These are phyloP conservation scores for Aporophyla lueneburgensis DNA, from an alignment of 2,888 invertebrate genomes.

Conservation along the genomic window DNA sequence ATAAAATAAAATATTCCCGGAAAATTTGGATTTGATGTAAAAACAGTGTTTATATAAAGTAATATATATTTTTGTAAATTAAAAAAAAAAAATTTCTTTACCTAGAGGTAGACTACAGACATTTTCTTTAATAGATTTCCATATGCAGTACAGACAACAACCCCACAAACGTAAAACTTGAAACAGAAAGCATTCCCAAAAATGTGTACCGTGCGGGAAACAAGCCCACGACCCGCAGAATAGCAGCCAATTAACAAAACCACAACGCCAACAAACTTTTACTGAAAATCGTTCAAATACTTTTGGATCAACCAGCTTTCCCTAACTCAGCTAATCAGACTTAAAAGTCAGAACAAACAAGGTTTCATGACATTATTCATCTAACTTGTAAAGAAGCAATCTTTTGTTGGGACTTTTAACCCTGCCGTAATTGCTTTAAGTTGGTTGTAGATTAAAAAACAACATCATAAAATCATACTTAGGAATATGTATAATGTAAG, in stretches of 20 bases:
- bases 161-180: neutral
- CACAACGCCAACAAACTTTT: slow-evolving; percentile 34
- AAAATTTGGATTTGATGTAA: neutral
- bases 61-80: no score
- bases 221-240: slow-evolving; percentile 5
- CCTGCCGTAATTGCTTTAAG: slow-evolving; percentile 38
- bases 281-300: slow-evolving; percentile 49
- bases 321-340: slow-evolving; percentile 49
- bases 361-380: slow-evolving; percentile 54
- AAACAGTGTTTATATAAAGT: neutral
- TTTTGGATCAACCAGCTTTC: slow-evolving; percentile 45
- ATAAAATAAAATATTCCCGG: no score
- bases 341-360: slow-evolving; percentile 48
- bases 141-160: neutral
- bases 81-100: no score
- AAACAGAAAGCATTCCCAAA: neutral
- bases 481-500: neutral
- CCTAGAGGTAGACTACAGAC: neutral
- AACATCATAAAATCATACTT: neutral
- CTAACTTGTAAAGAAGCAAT: slow-evolving; percentile 52
- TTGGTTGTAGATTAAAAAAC: slow-evolving; percentile 37
- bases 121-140: neutral
- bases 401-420: slow-evolving; percentile 44
- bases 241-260: slow-evolving; percentile 35
- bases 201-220: neutral